A percentile compares a stretch with the other conserved stretches of the same genome.
Conservation (phyloP, 1,140 invertebrate species). For the Proales similis region DNA sequence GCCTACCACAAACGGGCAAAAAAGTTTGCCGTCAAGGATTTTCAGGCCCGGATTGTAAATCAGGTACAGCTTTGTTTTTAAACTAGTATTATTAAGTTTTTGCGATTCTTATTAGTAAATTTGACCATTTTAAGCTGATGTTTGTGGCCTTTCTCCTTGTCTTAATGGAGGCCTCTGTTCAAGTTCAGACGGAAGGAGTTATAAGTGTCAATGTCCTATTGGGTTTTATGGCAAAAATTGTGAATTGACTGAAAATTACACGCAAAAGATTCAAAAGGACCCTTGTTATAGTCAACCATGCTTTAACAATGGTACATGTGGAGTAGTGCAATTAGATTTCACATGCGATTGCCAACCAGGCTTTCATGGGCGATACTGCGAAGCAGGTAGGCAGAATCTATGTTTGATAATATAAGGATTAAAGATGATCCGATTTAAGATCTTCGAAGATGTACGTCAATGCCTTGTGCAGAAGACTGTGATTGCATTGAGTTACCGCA, state of each 20-base stretch:
- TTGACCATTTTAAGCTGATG: neutral
- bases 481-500: conserved; percentile 18
- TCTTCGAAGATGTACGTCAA: conserved; percentile 13
- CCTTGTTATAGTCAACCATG: conserved; percentile 36
- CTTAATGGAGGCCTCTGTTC: conserved; percentile 31
- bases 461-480: conserved; percentile 10
- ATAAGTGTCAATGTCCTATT: conserved; percentile 62
- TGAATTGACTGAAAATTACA: too few relatives aligned
- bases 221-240: conserved; percentile 69
- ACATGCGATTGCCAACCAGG: conserved; percentile 23
- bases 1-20: conserved; percentile 6
- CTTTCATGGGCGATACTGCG: conserved; percentile 33
- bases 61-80: neutral
- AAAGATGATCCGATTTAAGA: neutral
- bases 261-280: conserved; percentile 4
- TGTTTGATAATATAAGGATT: neutral
- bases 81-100: neutral
- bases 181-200: conserved; percentile 26
- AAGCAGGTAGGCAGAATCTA: conserved; percentile 17
- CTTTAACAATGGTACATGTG: conserved; percentile 33
- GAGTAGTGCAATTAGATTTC: conserved; percentile 6
- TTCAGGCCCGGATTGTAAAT: conserved; percentile 17
- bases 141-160: conserved; percentile 30
- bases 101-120: neutral
- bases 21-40: conserved; percentile 27